Evolutionary conservation across 2,797 vertebrate species (phyloP).

Genomic region (Esox masquinongy): DNA sequence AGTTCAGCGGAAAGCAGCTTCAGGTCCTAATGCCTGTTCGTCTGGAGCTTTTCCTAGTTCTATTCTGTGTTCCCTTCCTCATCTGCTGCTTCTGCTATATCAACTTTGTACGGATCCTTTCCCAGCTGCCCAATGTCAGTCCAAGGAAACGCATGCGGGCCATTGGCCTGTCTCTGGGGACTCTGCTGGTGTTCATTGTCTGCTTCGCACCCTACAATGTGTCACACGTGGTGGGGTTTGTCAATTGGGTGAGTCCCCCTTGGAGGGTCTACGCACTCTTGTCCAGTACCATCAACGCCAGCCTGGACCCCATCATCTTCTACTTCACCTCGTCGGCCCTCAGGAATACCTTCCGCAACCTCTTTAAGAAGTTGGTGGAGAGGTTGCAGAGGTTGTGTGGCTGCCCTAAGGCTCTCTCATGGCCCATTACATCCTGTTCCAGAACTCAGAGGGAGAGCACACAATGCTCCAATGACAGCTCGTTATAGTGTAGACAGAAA

Average conservation of each 20-base stretch:
- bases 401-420: slow-evolving; percentile 2
- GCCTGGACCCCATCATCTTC: slow-evolving; percentile 74
- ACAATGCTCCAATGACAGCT: slow-evolving; percentile 39
- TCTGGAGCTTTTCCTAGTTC: slow-evolving; percentile 70
- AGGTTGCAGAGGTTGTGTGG: neutral
- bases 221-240: slow-evolving; percentile 69
- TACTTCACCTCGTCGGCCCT: slow-evolving; percentile 72
- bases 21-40: slow-evolving; percentile 54
- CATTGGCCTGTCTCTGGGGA: slow-evolving; percentile 69
- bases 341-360: slow-evolving; percentile 43
- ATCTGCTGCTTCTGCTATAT: slow-evolving; percentile 78
- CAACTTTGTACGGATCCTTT: slow-evolving; percentile 71
- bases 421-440: slow-evolving; percentile 5
- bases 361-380: slow-evolving; percentile 20
- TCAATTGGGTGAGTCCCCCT: slow-evolving; percentile 34
- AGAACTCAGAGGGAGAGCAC: slow-evolving; percentile 30
- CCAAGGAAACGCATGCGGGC: slow-evolving; percentile 58
- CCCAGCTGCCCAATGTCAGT: slow-evolving; percentile 54
- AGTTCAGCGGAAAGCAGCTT: slow-evolving; percentile 57
- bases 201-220: slow-evolving; percentile 75
- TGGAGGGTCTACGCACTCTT: slow-evolving; percentile 69
- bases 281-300: slow-evolving; percentile 70
- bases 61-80: slow-evolving; percentile 72
- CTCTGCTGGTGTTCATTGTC: slow-evolving; percentile 69
- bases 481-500: neutral